These are phyloP conservation scores for Tetranychus truncatus DNA, from an alignment of 2,888 invertebrate genomes.

Conservation along the genomic window DNA sequence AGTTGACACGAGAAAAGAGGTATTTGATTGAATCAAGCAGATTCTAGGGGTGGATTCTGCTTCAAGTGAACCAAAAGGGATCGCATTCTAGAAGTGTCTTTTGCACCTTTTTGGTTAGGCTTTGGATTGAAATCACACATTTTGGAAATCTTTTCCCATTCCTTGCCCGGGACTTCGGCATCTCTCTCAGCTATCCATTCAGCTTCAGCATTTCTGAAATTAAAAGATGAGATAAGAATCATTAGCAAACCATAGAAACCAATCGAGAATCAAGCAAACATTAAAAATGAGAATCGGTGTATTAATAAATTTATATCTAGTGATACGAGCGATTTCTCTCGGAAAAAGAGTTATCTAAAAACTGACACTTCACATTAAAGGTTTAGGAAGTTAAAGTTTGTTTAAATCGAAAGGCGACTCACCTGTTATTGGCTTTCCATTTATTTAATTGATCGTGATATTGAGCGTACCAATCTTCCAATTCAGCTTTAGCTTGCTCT, in stretches of 20 bases:
- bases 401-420: constrained; percentile 27
- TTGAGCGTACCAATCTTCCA: constrained; percentile 97
- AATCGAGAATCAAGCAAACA: not conserved
- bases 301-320: constrained; percentile 16
- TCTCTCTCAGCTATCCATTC: constrained; percentile 63
- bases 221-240: constrained; percentile 14
- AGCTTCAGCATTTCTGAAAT: constrained; percentile 67
- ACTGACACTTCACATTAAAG: not conserved
- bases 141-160: constrained; percentile 90
- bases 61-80: constrained; percentile 89
- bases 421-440: constrained; percentile 87
- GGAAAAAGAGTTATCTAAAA: not conserved
- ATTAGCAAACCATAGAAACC: not conserved
- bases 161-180: constrained; percentile 59
- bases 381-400: not conserved
- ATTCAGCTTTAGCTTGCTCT: constrained; percentile 72
- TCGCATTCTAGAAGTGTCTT: constrained; percentile 83
- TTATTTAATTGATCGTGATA: constrained; percentile 85
- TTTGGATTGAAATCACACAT: constrained; percentile 92
- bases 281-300: not conserved
- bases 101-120: constrained; percentile 53
- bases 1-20: too few species aligned
- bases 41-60: constrained; percentile 43
- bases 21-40: not conserved
- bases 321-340: too few species aligned